phyloP scores from a whole-genome alignment of 2,113 vertebrate genomes.

The Cyanoliseus patagonus region DNA sequence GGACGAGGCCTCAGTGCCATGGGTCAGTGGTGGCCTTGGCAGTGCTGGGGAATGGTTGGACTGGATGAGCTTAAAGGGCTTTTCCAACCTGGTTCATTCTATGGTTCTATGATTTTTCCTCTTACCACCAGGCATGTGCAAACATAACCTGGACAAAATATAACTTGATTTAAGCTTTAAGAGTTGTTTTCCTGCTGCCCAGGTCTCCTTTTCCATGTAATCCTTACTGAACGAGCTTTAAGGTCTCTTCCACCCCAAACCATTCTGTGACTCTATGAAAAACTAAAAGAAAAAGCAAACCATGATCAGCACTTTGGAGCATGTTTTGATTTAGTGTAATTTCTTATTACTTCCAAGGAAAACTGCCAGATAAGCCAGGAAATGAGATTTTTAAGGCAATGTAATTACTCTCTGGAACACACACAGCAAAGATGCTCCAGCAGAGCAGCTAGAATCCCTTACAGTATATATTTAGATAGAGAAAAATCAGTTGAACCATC shows the following conservation, averaged over 20 bases:
- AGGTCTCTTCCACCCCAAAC: neutral
- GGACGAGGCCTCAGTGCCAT: neutral
- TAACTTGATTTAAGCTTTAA: neutral
- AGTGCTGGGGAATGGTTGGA: too few relatives aligned
- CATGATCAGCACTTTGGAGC: rapidly evolving
- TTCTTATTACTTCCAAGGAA: neutral
- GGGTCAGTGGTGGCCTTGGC: neutral
- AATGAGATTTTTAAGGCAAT: neutral
- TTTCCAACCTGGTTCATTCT: neutral
- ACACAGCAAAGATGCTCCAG: neutral
- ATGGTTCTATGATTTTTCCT: neutral
- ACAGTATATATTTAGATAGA: neutral
- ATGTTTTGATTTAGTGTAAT: neutral
- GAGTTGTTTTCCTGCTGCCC: neutral
- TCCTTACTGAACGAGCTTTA: neutral
- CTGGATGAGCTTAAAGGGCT: too few relatives aligned
- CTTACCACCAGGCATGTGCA: neutral
- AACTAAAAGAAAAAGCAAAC: neutral
- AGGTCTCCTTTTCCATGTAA: neutral
- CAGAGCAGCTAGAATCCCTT: neutral
- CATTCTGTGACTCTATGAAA: neutral
- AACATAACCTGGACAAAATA: neutral
- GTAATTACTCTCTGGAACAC: neutral
- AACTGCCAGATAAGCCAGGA: neutral
- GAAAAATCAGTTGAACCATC: neutral